phyloP scores from a whole-genome alignment of 2,888 invertebrate species.

The Nowickia ferox region DNA sequence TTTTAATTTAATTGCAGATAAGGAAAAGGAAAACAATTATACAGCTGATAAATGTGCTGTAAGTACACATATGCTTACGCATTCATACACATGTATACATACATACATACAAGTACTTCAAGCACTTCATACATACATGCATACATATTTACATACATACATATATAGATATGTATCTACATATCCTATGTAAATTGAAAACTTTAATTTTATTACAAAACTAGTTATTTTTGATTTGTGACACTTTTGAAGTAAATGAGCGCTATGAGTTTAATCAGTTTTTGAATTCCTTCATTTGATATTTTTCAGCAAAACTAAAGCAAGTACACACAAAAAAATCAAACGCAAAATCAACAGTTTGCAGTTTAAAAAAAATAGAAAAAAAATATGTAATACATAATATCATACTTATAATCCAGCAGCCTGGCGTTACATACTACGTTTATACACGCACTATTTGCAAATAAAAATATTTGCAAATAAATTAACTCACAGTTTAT shows the following conservation, averaged over 20 bases:
- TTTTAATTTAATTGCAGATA: constrained; percentile 48
- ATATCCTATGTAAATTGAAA: too few species aligned
- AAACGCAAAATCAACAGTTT: constrained; percentile 1
- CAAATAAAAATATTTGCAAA: too few species aligned
- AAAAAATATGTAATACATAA: background rate
- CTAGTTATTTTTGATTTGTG: too few species aligned
- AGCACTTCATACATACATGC: background rate
- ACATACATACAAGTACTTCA: background rate
- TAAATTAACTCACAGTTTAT: too few species aligned
- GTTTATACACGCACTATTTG: too few species aligned
- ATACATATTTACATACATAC: background rate
- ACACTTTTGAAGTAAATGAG: too few species aligned
- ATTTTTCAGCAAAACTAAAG: constrained; percentile 11
- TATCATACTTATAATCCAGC: background rate
- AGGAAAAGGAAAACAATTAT: background rate
- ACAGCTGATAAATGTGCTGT: background rate
- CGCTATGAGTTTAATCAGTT: background rate
- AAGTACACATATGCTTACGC: background rate
- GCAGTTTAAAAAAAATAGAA: background rate
- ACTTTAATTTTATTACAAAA: too few species aligned
- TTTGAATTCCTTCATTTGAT: background rate
- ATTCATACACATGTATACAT: background rate
- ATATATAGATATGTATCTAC: background rate
- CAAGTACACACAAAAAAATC: background rate
- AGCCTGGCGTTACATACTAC: constrained; percentile 1